Percentiles rank a stretch among this genome's conserved stretches.
These are phyloP conservation scores for Eulithis testata DNA, from an alignment of 2,888 invertebrate species.

Conservation along the genomic window DNA sequence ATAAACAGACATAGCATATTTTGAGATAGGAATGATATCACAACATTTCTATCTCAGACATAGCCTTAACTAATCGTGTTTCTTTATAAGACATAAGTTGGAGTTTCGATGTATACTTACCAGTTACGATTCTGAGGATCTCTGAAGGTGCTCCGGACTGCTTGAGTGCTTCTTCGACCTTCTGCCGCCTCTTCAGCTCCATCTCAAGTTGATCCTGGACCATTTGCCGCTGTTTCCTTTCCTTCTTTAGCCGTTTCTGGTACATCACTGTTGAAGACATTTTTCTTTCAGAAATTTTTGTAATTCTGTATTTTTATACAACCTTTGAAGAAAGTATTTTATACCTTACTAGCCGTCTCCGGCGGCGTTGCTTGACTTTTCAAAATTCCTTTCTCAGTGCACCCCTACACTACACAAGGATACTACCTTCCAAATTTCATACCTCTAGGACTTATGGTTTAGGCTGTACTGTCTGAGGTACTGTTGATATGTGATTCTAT, in stretches of 20 bases:
- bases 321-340: neutral
- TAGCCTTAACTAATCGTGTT: no score
- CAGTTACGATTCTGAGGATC: conserved; percentile 91
- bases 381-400: no score
- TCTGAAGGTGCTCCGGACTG: conserved; percentile 90
- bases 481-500: no score
- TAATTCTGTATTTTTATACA: neutral
- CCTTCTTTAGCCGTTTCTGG: conserved; percentile 95
- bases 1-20: neutral
- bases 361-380: no score
- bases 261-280: conserved; percentile 88
- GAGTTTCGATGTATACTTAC: conserved; percentile 73
- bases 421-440: no score
- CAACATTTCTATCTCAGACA: no score
- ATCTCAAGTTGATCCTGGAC: conserved; percentile 93
- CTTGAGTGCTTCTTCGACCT: conserved; percentile 92
- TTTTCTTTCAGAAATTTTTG: neutral
- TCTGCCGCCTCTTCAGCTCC: conserved; percentile 91
- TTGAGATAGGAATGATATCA: no score
- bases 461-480: no score
- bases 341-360: no score
- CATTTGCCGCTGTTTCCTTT: conserved; percentile 91
- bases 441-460: no score
- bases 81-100: no score
- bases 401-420: no score